Evolutionary conservation across 2,113 vertebrate genomes (phyloP).

Genomic region (Lophochroa leadbeateri): DNA sequence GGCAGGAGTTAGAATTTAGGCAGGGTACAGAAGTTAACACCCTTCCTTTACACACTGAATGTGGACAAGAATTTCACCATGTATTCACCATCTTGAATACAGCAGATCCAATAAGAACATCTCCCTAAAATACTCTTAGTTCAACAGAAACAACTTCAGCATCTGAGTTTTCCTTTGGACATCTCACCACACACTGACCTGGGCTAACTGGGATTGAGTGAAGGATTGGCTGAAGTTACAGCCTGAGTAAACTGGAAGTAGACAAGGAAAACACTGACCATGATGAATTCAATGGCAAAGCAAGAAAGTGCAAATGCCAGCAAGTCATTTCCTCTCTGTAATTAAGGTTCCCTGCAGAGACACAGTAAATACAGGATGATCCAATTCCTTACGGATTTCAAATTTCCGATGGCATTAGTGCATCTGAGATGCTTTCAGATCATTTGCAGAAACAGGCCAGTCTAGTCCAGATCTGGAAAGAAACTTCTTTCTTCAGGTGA

Average conservation of each 20-base stretch:
- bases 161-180: neutral
- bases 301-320: constrained; percentile 42
- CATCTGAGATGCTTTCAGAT: constrained; percentile 21
- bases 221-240: neutral
- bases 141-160: neutral
- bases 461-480: neutral
- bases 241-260: neutral
- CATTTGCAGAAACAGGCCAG: neutral
- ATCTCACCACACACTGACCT: neutral
- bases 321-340: constrained; percentile 62
- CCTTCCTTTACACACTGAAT: neutral
- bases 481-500: constrained; percentile 4
- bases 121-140: neutral
- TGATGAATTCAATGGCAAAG: constrained; percentile 25
- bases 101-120: neutral
- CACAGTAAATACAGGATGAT: constrained; percentile 46
- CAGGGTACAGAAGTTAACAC: neutral
- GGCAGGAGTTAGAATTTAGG: neutral
- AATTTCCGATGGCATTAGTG: constrained; percentile 57
- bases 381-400: constrained; percentile 42
- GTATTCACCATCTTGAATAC: neutral
- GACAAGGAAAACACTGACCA: constrained; percentile 6
- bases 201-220: neutral
- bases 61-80: neutral
- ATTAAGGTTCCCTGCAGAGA: constrained; percentile 59